Conservation (phyloP, 2,888 invertebrate species). For the Microplitis manilae region DNA sequence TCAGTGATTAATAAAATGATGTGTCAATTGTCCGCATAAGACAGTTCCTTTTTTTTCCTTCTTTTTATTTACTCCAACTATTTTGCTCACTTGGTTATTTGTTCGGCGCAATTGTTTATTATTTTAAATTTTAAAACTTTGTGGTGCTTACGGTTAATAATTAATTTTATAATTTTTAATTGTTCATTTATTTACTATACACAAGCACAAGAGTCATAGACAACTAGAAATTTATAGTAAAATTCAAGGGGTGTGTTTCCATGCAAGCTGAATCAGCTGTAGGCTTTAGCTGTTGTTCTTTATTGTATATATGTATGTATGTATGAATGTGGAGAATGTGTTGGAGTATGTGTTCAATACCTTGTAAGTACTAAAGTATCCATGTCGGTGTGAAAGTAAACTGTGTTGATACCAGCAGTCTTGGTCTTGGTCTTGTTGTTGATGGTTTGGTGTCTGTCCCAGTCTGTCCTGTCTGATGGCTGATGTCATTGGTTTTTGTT, state of each 20-base stretch:
- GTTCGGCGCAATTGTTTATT: background rate
- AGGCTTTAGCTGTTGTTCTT: background rate
- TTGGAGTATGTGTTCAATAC: background rate
- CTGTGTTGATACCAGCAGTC: background rate
- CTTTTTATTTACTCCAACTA: background rate
- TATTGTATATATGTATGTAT: background rate
- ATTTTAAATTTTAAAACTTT: background rate
- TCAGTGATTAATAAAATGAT: background rate
- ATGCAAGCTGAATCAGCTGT: slow-evolving; percentile 23
- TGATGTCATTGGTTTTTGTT: background rate
- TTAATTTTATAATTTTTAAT: background rate
- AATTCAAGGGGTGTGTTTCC: slow-evolving; percentile 24
- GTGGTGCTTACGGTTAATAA: background rate
- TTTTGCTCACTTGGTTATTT: background rate
- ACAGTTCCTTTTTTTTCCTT: background rate
- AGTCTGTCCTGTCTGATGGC: background rate
- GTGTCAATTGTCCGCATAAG: background rate
- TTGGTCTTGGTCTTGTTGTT: background rate
- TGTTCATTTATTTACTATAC: slow-evolving; percentile 17
- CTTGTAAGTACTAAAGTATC: too few relatives aligned
- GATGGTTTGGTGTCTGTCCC: background rate
- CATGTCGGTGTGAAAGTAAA: too few relatives aligned
- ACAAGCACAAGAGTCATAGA: slow-evolving; percentile 1
- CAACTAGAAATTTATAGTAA: slow-evolving; percentile 16
- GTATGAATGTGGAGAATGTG: background rate